Evolutionary conservation across 2,888 invertebrate species (phyloP), one percentile per base, ranked within the genome.

Genomic region (Melieria picta): DNA sequence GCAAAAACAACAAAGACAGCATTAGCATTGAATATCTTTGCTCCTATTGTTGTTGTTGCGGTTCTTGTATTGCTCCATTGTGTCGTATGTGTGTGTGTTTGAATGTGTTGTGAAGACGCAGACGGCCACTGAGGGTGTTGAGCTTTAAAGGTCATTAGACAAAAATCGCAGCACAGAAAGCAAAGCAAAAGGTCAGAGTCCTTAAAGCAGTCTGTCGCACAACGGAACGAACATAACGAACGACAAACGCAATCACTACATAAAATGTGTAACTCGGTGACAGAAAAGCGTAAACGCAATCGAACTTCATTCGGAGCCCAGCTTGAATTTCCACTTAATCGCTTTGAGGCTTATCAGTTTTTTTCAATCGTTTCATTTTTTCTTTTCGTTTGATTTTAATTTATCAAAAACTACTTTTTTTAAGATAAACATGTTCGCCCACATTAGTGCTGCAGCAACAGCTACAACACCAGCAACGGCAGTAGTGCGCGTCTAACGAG

Each of bases 121-220:
- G 52, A 61, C 55, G 42, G 7, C 45, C 50, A 45, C 57, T 66
- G 66, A 69, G 71, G 66, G 61, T 72, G 65, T 65, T 72, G 69
- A 66, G 72, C 69, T 72, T 80, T 81, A 81, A 80, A 82, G 82
- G 82, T 83, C 82, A 83, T 81, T 81, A 81, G 77, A 82, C 81
- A 83, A 72, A 72, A 61, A 65, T 63, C 55, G 55, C 43, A 11
- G 64, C 48, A 60, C 65, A 65, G 50, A 65, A 70, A 45, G 50
- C 16, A 7, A 67, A 69, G 63, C 46, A 77, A 82, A 80, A 80
- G 79, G 78, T 80, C 80, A 80, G 76, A 80, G 79, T 81, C 80
- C 79, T 81, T 78, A 77, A 78, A 77, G 76, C 13, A 30, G 30
- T 30, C 30, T 30, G 30, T 30, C 1, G 30, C 30, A 30, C 30